Percentiles rank a stretch among this genome's conserved stretches.
Evolutionary conservation across 2,888 invertebrate species (phyloP).

Genomic region (Drosophila emarginata): DNA sequence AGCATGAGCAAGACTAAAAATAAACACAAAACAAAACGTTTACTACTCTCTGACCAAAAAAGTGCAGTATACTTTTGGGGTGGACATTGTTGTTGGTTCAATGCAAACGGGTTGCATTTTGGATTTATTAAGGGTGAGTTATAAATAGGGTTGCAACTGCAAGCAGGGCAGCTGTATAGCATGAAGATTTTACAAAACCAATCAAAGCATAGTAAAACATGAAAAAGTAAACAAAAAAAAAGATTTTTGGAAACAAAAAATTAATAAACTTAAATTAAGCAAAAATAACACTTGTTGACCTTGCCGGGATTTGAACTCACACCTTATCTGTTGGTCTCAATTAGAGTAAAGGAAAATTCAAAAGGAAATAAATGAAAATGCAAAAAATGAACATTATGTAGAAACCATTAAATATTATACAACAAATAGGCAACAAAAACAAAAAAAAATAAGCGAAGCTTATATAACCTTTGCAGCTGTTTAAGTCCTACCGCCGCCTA

Average conservation of each 20-base stretch:
- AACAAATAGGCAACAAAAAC: too few species aligned
- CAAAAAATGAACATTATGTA: too few species aligned
- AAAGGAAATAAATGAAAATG: too few species aligned
- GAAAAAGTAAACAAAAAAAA: background rate
- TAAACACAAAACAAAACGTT: slow-evolving; percentile 16
- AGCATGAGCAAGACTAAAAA: slow-evolving; percentile 20
- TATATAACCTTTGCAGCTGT: too few species aligned
- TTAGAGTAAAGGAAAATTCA: too few species aligned
- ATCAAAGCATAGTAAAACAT: background rate
- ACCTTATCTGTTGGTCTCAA: too few species aligned
- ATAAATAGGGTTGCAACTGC: background rate
- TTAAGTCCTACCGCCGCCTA: too few species aligned
- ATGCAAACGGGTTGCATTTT: background rate
- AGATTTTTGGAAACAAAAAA: background rate
- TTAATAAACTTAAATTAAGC: background rate
- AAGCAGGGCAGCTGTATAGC: background rate
- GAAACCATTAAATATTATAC: too few species aligned
- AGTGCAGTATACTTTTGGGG: slow-evolving; percentile 53
- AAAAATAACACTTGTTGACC: background rate
- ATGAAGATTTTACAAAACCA: background rate
- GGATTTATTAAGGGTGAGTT: background rate
- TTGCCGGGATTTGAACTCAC: background rate
- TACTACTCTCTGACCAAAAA: slow-evolving; percentile 11
- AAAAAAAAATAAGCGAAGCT: too few species aligned
- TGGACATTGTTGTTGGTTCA: slow-evolving; percentile 19